Conservation (phyloP, 2,888 invertebrate genomes). For the Tubiluchus corallicola region DNA sequence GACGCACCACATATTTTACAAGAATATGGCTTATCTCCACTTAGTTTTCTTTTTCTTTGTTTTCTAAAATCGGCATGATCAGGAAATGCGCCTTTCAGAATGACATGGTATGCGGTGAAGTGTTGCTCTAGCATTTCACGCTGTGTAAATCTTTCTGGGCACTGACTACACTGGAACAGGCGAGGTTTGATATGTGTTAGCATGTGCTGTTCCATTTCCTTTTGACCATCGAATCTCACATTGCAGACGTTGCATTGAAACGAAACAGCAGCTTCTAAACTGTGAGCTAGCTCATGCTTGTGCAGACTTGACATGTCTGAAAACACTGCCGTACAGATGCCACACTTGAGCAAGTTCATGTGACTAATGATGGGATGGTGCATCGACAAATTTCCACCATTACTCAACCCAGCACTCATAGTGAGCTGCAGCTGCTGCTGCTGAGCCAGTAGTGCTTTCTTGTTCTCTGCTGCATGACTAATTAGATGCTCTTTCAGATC, state of each 20-base stretch:
- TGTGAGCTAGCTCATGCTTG: background rate
- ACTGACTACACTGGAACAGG: constrained; percentile 1
- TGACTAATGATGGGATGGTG: background rate
- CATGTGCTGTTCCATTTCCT: background rate
- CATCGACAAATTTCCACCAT: background rate
- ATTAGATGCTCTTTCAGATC: constrained; percentile 1
- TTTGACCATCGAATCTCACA: background rate
- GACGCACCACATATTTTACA: background rate
- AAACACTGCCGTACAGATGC: constrained; percentile 3
- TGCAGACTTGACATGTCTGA: background rate
- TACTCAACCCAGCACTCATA: background rate
- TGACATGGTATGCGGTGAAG: background rate
- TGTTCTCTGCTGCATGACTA: background rate
- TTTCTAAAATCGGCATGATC: background rate
- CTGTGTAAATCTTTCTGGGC: background rate
- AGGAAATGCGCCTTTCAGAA: background rate
- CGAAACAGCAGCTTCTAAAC: background rate
- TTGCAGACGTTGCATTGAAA: constrained; percentile 3
- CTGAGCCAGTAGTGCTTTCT: too few species aligned
- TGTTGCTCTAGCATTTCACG: background rate
- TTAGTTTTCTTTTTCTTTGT: background rate
- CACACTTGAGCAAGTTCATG: constrained; percentile 1
- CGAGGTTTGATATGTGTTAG: background rate
- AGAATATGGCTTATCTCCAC: background rate
- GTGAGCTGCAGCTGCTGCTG: too few species aligned